Base-by-base conservation (phyloP, 2,797 vertebrate species). In the Neopelma chrysocephalum region DNA sequence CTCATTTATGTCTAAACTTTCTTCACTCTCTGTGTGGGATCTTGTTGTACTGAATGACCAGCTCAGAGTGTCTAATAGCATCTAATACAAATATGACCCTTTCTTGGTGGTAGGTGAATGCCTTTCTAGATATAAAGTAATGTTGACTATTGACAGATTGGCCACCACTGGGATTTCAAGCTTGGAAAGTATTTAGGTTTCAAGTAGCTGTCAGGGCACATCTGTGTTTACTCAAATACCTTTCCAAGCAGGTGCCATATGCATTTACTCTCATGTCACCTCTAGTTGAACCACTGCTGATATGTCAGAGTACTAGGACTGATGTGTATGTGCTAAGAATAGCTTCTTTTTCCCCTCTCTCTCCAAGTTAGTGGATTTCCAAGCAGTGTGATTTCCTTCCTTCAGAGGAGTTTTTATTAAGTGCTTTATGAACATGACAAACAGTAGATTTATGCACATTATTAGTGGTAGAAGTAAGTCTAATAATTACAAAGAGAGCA, bases 191-290 rank as follows among this genome's bases (percentile, higher is more conserved):
- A 89, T 95, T 85, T 95, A 66, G 47, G 64, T 94, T 95, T 96
- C 88, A 96, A 92, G 91, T 87, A 89, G 81, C 90, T 96, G 93
- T 96, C 93, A 93, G 48, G 29, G 34, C 88, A 87, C 85, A 89
- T 94, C 86, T 95, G 65, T 84, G 56, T 96, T 93, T 75, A 86
- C 82, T 96, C 86, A 95, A 0, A 92, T 92, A 70, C 91, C 83
- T 93, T 92, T 56, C 32, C 45, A 75, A 75, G 71, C 93, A 95
- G 93, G 90, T 94, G 90, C 91, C 96, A 76, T 94, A 70, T 94
- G 82, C 77, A 80, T 94, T 95, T 94, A 77, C 78, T 96, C 80
- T 95, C 53, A 18, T 9, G 29, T 95, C 96, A 92, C 83, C 90
- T 93, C 96, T 93, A 53, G 25, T 68, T 82, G 92, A 96, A 92